phyloP scores from a whole-genome alignment of 1,140 invertebrate genomes.

The Ladona fulva region DNA sequence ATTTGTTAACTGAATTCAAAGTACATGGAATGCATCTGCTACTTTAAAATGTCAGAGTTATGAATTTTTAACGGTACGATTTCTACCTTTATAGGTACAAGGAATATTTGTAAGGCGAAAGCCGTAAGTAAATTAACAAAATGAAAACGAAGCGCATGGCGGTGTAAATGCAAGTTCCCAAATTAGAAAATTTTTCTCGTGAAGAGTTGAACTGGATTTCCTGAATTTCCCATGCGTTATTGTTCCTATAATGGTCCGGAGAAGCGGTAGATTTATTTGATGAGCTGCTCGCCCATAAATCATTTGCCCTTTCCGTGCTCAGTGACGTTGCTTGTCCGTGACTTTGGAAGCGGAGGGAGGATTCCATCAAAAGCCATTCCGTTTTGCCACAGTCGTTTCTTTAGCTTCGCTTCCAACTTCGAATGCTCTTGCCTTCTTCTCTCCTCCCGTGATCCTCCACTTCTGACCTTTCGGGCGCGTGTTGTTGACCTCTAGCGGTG shows the following conservation, averaged over 20 bases:
- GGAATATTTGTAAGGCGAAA: no score
- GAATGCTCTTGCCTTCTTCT: background rate
- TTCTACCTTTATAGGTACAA: no score
- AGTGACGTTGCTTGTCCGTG: background rate
- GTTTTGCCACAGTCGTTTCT: background rate
- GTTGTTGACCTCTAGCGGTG: constrained; percentile 2
- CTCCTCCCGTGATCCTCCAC: background rate
- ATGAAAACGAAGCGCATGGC: no score
- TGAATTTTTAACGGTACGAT: no score
- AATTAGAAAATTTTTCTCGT: no score
- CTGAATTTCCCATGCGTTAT: background rate
- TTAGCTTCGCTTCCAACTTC: background rate
- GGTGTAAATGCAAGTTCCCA: no score
- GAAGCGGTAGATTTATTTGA: background rate
- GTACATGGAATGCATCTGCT: no score
- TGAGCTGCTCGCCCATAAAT: background rate
- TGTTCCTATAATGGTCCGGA: background rate
- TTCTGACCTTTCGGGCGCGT: background rate
- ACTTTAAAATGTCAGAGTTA: no score
- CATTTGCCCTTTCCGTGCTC: background rate
- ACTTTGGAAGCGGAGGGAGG: background rate
- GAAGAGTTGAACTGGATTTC: background rate
- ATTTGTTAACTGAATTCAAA: no score
- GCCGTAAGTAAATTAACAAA: no score
- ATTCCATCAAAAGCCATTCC: background rate